Evolutionary conservation across 2,888 invertebrate genomes (phyloP), one percentile per base, ranked within the genome.

Genomic region (Xiphydria camelus): DNA sequence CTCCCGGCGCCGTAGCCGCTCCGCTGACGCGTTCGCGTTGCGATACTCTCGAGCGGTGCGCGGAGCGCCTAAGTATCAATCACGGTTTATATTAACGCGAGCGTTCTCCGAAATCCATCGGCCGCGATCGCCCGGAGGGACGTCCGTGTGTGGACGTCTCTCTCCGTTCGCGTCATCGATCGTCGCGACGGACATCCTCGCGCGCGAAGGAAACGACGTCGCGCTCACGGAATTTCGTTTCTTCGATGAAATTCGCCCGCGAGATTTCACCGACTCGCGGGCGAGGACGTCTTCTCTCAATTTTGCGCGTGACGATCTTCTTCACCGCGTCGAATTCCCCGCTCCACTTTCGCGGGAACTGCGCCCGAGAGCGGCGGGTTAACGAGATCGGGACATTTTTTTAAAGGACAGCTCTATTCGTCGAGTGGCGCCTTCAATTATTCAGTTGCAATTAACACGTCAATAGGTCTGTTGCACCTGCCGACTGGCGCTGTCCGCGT

Each of bases 31-130:
- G 59, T 47, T 62, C 61, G 62, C 59, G 64, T 63, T 69, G n/a
- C n/a, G 70, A 73, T 70, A 72, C 73, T 70, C 70, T 72, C 68
- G 68, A 70, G 66, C 64, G 68, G 62, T 62, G 60, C 65, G 64
- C 61, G 64, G 59, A 62, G 62, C 61, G 64, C 63, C 66, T 68
- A 69, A 70, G 70, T 73, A 73, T 71, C 71, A 70, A 71, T 71
- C 68, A 68, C 64, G 56, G 59, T 60, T 61, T 55, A 59, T 58
- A 61, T 59, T 62, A 47, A 59, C 29, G 29, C 15, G 29, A 4
- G 7, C 10, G 26, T 26, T 2, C 12, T 14, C 14, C 14, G 29
- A 29, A 29, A 29, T 29, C 6, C 29, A 14, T 15, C 7, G 12
- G n/a, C n/a, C n/a, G n/a, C n/a, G n/a, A n/a, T n/a, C n/a, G n/a